Percentiles rank a stretch among this genome's conserved stretches.
Evolutionary conservation across 2,113 vertebrate species (phyloP).

Genomic region (Empidonax alnorum): DNA sequence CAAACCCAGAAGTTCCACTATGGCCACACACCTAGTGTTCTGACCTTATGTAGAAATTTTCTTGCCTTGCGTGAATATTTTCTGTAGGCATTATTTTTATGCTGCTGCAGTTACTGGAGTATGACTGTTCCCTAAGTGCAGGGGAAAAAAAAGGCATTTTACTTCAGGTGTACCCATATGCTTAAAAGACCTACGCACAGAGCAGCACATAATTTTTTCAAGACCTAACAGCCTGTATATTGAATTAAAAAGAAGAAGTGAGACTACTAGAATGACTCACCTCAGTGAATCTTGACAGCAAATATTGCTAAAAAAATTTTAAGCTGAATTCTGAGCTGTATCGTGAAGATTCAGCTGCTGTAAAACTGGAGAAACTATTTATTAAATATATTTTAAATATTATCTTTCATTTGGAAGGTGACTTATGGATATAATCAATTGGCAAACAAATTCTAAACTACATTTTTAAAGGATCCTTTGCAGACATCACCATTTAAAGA

Average conservation of each 20-base stretch:
- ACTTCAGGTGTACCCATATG: not conserved
- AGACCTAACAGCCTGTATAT: not conserved
- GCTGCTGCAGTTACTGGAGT: not conserved
- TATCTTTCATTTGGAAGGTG: not conserved
- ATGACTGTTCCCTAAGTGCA: accelerated
- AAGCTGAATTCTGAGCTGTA: not conserved
- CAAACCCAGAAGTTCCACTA: not conserved
- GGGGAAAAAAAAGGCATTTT: not conserved
- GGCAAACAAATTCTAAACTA: not conserved
- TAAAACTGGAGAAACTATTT: not conserved
- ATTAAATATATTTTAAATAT: not conserved
- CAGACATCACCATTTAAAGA: not conserved
- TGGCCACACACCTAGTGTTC: not conserved
- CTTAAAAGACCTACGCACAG: not conserved
- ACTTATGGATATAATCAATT: not conserved
- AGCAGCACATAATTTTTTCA: not conserved
- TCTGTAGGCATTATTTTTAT: not conserved
- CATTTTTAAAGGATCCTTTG: not conserved
- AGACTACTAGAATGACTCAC: not conserved
- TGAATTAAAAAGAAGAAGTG: not conserved
- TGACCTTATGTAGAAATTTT: not conserved
- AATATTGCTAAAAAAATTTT: not conserved
- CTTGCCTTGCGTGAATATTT: not conserved
- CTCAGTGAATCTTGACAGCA: not conserved
- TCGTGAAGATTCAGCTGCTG: not conserved